Evolutionary conservation across 2,113 vertebrate genomes (phyloP), one percentile per base, ranked within the genome.

Genomic region (Pollachius pollachius): DNA sequence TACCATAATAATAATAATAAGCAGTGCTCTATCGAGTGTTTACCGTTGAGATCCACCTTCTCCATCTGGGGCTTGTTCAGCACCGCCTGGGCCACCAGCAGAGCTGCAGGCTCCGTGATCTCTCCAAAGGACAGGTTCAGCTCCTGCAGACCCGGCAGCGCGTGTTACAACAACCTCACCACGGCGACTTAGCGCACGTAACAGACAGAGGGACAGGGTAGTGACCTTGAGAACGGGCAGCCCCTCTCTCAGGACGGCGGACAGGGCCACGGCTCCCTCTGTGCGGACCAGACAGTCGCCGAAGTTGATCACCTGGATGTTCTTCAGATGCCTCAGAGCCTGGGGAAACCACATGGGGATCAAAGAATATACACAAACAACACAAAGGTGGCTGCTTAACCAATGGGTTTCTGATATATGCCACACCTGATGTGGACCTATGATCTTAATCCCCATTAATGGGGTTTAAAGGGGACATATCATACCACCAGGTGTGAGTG

Each of bases 211-310:
- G 6, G 18, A 7, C 1, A 0, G 0, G 2, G 23, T 30, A 16
- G 15, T 9, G 77, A 81, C 97, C 95, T 96, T 98, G 15, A 99
- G 91, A 67, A 95, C 91, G 4, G 95, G 94, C 58, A 99, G 93
- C 15, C 96, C 97, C 18, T 95, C 93, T 58, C 88, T 93, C 64
- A 99, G 84, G 5, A 95, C 91, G 2, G 94, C 94, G 15, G 96
- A 93, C 0, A 99, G 93, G 79, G 96, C 96, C 1, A 95, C 52
- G 1, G 97, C 96, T 0, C 97, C 97, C 81, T 93, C 95, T 0
- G 95, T 96, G 68, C 97, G 96, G 69, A 99, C 95, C 65, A 99
- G 88, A 81, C 97, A 99, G 84, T 99, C 97, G 0, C 97, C 97
- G 17, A 99, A 99, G 87, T 99, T 99, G 81, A 99, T 95, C 23